Conservation (phyloP, 2,113 vertebrate species). For the Micronycteris hirsuta region DNA sequence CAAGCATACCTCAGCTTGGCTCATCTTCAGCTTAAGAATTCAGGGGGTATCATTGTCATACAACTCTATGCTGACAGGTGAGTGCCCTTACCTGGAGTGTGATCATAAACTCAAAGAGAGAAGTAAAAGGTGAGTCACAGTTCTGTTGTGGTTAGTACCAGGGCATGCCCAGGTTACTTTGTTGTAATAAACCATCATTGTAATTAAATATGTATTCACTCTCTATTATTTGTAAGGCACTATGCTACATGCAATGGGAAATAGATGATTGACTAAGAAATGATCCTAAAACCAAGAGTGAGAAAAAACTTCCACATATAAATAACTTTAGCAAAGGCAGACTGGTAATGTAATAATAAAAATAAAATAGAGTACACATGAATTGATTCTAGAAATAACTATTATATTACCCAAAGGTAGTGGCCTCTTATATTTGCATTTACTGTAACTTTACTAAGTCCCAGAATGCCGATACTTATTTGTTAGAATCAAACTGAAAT, state of each 20-base stretch:
- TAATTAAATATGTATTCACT: background rate
- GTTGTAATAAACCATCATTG: background rate
- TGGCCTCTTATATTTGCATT: background rate
- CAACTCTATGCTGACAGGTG: background rate
- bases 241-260: background rate
- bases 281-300: background rate
- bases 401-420: background rate
- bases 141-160: background rate
- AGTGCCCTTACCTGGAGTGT: background rate
- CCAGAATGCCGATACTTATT: background rate
- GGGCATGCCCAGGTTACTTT: background rate
- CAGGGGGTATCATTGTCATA: background rate
- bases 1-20: background rate
- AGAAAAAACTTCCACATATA: background rate
- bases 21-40: rapidly evolving
- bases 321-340: background rate
- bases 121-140: background rate
- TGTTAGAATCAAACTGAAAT: background rate
- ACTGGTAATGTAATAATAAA: background rate
- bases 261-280: background rate
- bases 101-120: background rate
- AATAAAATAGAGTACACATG: background rate
- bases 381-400: background rate
- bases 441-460: background rate
- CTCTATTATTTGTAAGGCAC: background rate